A percentile compares a stretch with the other conserved stretches of the same genome.
Conservation (phyloP, 2,888 invertebrate species). For the Lissonota sp. region DNA sequence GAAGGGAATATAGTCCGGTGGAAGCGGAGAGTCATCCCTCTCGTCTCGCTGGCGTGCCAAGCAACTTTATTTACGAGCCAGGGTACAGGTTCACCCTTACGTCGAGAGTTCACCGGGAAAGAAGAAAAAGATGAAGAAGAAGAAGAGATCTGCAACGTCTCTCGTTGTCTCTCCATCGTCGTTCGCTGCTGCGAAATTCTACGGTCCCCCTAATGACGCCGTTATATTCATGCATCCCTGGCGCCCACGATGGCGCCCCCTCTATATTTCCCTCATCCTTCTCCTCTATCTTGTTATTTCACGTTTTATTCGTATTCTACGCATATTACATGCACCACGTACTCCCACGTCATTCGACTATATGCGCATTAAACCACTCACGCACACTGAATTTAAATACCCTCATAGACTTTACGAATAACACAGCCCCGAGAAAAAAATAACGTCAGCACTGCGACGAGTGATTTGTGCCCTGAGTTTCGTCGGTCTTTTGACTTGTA, state of each 20-base stretch:
- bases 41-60: slow-evolving; percentile 50
- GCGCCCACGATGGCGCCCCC: slow-evolving; percentile 29
- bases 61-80: slow-evolving; percentile 58
- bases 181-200: slow-evolving; percentile 9
- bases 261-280: slow-evolving; percentile 1
- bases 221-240: slow-evolving; percentile 61
- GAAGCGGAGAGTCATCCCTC: slow-evolving; percentile 48
- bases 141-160: slow-evolving; percentile 44
- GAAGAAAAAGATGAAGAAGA: slow-evolving; percentile 47
- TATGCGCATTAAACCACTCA: slow-evolving; percentile 1
- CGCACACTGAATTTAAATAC: background rate
- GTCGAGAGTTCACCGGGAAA: slow-evolving; percentile 47
- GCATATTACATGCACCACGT: background rate
- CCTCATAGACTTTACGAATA: slow-evolving; percentile 7
- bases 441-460: slow-evolving; percentile 12
- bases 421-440: slow-evolving; percentile 32
- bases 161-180: slow-evolving; percentile 41
- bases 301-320: background rate
- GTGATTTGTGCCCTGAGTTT: slow-evolving; percentile 46
- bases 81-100: slow-evolving; percentile 50
- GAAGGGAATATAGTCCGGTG: background rate
- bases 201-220: slow-evolving; percentile 52
- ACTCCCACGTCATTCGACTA: background rate
- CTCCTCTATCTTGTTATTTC: slow-evolving; percentile 15
- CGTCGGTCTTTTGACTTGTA: background rate